Base-by-base conservation (phyloP, 2,888 invertebrate genomes). In the Drosophila helvetica region DNA sequence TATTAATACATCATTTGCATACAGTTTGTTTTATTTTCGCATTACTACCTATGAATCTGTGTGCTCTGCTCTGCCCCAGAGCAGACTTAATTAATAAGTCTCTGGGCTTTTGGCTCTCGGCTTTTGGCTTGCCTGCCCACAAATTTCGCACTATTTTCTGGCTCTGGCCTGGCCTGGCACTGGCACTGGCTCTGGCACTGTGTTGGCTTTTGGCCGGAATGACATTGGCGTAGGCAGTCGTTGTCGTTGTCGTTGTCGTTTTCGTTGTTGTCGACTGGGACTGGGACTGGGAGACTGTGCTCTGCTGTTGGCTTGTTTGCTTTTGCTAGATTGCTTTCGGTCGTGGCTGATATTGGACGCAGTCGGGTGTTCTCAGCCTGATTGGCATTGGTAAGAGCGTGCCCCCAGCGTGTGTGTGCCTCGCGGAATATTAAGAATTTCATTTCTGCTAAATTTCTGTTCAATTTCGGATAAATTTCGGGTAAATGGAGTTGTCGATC, bases 81-180 rank as follows among this genome's bases (percentile, higher is more conserved):
- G 77, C 75, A 82, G 80, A 83, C 85, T 82, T 85, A 82, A 85
- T 84, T 84, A 84, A 85, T 84, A 84, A 85, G 85, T 74, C 83
- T 80, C 79, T 15, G 15, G 5, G 38, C 38, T 6, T 15, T 38
- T 15, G 38, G 38, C 38, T 6, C 6, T 38, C 6, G 38, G 38
- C 76, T 83, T 78, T 85, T 79, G 80, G 79, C 72, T 71, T 56
- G 78, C 43, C 80, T 85, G 83, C 83, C 85, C 85, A 85, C 83
- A 70, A 66, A 74, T 70, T 83, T 84, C 83, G 85, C 83, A 84
- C 83, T 84, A 80, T 84, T 84, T 83, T 83, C 69, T 64, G 60
- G 54, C 62, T 68, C 56, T 66, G 12, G n/a, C n/a, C 64, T 78
- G 67, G 67, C 51, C 3, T 51, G 6, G 10, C 50, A n/a, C 33